phyloP scores from a whole-genome alignment of 2,888 invertebrate genomes.

The Megalurothrips usitatus region DNA sequence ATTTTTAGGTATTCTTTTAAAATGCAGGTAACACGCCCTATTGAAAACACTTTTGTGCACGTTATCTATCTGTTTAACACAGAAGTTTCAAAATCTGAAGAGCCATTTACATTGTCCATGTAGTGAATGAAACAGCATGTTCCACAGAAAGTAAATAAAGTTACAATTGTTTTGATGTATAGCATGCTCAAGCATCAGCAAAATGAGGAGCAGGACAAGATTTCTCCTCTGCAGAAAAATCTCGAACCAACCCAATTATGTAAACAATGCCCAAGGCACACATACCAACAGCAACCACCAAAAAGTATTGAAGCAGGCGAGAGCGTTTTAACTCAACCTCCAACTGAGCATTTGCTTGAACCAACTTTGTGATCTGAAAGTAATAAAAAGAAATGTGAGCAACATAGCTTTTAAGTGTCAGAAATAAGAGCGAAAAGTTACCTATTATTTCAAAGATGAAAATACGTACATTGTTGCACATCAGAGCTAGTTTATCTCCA shows the following conservation, averaged over 20 bases:
- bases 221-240: background rate
- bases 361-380: background rate
- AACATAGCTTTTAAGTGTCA: too few species aligned
- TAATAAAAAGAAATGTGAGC: too few species aligned
- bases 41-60: background rate
- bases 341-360: background rate
- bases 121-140: background rate
- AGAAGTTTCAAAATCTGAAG: background rate
- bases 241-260: background rate
- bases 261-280: background rate
- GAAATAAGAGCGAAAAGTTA: too few species aligned
- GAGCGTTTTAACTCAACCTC: background rate
- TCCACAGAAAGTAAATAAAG: background rate
- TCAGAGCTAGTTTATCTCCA: background rate
- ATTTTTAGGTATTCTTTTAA: background rate
- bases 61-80: too few species aligned
- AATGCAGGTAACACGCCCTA: background rate
- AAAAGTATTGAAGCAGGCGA: background rate
- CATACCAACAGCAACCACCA: background rate
- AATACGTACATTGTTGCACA: slow-evolving; percentile 8
- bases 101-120: background rate
- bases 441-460: background rate
- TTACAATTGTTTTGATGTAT: background rate
- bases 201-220: background rate
- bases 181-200: background rate